Evolutionary conservation across 2,888 invertebrate species (phyloP), one percentile per base, ranked within the genome.

Genomic region (Uloborus plumipes): DNA sequence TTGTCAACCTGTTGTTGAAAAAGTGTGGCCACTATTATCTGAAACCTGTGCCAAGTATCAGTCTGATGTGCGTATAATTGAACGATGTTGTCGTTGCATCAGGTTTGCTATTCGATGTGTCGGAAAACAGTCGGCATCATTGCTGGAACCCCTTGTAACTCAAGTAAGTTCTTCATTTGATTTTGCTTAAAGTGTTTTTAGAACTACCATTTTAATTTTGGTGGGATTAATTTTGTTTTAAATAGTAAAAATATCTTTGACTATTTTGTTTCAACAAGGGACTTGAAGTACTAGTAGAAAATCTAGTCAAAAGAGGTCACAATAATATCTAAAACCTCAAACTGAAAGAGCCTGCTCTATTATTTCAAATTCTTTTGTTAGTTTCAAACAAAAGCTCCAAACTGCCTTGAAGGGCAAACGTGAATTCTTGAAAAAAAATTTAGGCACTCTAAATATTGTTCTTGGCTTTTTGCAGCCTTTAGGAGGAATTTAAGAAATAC

Each of bases 61-160:
- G 89, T 89, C 90, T n/a, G 96, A 97, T 90, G 90, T 93, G 15
- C 92, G 97, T 85, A 92, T 97, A 58, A 95, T 97, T 93, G 99
- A 99, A 90, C 92, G 97, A 86, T 93, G 94, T 88, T 98, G 98
- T 88, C 93, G 98, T 75, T 93, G 95, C 87, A 91, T 98, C 84
- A 92, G 98, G 67, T 98, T 96, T 90, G 93, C 94, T 77, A 92
- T 99, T 80, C 93, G 99, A 81, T 95, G 95, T 89, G 93, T 95
- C 55, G 94, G 94, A 70, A 92, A 92, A 87, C 93, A 94, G 88
- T 94, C 94, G 0, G 92, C 93, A 26, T 91, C 92, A 72, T 91
- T 98, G 70, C 91, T 98, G 61, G 94, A 94, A 85, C 93, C 94
- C 59, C 91, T 99, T 78, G 95, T 95, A 51, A 92, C 93, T 88